phyloP scores from a whole-genome alignment of 2,113 vertebrate genomes.

The Nansenia antarctica region DNA sequence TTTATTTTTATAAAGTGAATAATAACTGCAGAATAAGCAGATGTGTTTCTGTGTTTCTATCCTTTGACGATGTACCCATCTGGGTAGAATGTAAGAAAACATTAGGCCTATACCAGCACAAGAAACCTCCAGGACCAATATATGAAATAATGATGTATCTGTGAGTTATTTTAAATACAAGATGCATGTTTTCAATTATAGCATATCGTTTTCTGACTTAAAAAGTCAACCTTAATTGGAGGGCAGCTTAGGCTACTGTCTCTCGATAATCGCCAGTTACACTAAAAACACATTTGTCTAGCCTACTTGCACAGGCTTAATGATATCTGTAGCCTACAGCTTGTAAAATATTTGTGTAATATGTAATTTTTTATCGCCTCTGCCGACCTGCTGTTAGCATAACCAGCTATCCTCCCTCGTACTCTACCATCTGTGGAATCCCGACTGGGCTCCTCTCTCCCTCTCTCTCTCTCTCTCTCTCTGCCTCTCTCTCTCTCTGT shows the following conservation, averaged over 20 bases:
- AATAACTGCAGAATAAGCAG: background rate
- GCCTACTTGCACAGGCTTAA: no score
- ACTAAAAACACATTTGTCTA: no score
- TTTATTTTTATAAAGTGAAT: slow-evolving; percentile 29
- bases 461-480: background rate
- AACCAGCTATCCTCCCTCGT: no score
- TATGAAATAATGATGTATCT: slow-evolving; percentile 2
- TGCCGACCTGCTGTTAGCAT: no score
- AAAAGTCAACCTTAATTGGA: no score
- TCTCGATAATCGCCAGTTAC: no score
- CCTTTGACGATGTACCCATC: background rate
- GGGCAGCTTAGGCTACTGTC: no score
- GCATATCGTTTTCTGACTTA: slow-evolving; percentile 19
- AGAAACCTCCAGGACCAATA: slow-evolving; percentile 34
- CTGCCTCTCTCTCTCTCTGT: background rate
- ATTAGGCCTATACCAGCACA: background rate
- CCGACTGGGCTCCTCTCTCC: background rate
- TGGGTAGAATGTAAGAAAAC: background rate
- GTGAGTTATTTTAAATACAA: slow-evolving; percentile 1
- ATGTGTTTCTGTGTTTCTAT: slow-evolving; percentile 19
- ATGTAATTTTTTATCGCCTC: no score
- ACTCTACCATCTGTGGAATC: no score
- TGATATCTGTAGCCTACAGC: no score
- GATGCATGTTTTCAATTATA: background rate
- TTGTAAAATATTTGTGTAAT: no score